These are phyloP conservation scores for Schizothorax lantsangensis DNA, from an alignment of 2,797 vertebrate species.

Conservation along the genomic window DNA sequence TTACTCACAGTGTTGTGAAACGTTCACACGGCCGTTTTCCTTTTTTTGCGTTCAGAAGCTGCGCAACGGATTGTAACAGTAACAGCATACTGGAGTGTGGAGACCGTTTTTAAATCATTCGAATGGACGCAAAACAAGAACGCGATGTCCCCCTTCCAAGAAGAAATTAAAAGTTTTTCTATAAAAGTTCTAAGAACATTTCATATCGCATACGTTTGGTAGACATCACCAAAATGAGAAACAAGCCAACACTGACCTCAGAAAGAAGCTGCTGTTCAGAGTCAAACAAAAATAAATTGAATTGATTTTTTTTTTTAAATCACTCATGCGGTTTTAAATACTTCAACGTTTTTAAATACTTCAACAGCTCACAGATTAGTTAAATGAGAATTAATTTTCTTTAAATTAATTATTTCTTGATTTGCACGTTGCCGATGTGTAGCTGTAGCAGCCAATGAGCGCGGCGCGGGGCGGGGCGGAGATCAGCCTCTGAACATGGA, in stretches of 20 bases:
- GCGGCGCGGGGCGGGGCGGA: conserved; percentile 4
- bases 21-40: not conserved
- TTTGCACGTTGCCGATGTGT: not conserved
- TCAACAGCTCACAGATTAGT: not conserved
- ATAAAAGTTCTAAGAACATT: not conserved
- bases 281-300: not conserved
- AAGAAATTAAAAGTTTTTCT: not conserved
- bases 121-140: not conserved
- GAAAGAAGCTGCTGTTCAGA: not conserved
- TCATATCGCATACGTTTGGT: not conserved
- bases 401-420: not conserved
- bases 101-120: not conserved
- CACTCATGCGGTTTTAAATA: not conserved
- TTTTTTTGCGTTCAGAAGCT: not conserved
- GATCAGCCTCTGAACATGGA: not conserved
- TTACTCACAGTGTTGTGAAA: not conserved
- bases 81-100: not conserved
- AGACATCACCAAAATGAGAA: not conserved
- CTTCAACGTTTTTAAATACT: too few species aligned
- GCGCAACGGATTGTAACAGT: not conserved
- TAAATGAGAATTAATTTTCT: not conserved
- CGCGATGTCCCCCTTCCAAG: not conserved
- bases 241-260: not conserved
- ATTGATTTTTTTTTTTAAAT: not conserved
- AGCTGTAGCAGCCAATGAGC: conserved; percentile 24